Percentiles rank a stretch among this genome's conserved stretches.
Conservation (phyloP, 2,888 invertebrate species). For the Trachelus iudaicus region DNA sequence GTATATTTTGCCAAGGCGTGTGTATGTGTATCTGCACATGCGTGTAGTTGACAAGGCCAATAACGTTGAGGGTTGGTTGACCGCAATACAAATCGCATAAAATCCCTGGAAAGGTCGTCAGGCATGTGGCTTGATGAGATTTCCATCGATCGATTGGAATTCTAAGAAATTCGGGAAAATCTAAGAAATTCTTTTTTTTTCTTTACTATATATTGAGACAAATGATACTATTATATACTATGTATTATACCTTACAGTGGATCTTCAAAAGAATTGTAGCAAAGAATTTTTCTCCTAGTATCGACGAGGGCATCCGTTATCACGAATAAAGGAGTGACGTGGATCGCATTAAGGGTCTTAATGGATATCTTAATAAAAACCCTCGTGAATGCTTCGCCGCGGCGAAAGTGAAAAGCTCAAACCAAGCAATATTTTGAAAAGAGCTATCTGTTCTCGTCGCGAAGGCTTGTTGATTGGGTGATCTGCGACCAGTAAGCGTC, state of each 20-base stretch:
- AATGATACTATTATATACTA: background rate
- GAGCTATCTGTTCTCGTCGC: background rate
- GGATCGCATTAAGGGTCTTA: background rate
- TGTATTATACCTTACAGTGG: background rate
- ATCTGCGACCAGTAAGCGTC: background rate
- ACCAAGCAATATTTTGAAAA: background rate
- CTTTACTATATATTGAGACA: background rate
- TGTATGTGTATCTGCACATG: constrained; percentile 22
- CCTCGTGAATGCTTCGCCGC: background rate
- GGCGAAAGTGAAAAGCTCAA: background rate
- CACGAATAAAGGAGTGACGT: background rate
- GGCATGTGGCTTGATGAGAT: background rate
- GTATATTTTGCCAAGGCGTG: constrained; percentile 36
- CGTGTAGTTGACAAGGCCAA: constrained; percentile 53
- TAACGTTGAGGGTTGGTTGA: constrained; percentile 41
- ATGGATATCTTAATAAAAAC: background rate
- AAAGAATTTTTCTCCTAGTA: background rate
- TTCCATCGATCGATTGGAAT: background rate
- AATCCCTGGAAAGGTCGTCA: constrained; percentile 26
- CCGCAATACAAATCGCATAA: constrained; percentile 52
- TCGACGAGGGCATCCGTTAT: background rate
- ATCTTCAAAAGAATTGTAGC: background rate
- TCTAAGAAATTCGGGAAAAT: background rate
- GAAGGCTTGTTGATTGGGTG: background rate
- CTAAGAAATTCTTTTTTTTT: background rate